Conservation (phyloP, 2,113 vertebrate species). For the Osmerus eperlanus region DNA sequence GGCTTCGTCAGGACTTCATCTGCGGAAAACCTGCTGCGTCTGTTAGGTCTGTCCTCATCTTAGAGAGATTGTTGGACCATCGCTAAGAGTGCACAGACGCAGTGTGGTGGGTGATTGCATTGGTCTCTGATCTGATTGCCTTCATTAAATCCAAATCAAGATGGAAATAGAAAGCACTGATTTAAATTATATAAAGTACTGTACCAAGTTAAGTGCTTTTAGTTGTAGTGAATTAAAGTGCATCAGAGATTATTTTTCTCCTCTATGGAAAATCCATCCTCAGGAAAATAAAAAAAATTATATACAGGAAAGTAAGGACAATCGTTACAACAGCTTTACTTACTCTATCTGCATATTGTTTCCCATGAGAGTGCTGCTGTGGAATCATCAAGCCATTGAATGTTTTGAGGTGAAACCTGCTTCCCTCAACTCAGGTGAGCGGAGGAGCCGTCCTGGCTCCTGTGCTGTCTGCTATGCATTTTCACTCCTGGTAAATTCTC, state of each 20-base stretch:
- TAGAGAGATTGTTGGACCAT: no score
- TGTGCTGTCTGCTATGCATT: background rate
- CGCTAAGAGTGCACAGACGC: no score
- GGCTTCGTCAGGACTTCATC: no score
- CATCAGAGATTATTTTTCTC: background rate
- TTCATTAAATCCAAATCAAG: no score
- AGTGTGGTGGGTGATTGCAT: no score
- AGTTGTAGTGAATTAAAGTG: background rate
- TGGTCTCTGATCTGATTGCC: no score
- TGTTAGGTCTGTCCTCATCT: no score
- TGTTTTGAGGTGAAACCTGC: background rate
- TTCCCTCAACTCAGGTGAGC: conserved; percentile 3
- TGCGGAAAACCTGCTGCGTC: no score
- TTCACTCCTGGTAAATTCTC: background rate
- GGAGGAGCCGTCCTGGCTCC: background rate
- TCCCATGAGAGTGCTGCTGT: background rate
- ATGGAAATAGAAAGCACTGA: no score
- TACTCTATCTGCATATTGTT: background rate
- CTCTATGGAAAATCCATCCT: background rate
- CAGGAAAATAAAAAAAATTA: background rate
- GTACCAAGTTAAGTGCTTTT: no score
- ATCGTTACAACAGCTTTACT: background rate
- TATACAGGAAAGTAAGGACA: background rate
- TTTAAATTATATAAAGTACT: no score
- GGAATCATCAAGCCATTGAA: background rate